Evolutionary conservation across 2,797 vertebrate species (phyloP).

Genomic region (Novumbra hubbsi): DNA sequence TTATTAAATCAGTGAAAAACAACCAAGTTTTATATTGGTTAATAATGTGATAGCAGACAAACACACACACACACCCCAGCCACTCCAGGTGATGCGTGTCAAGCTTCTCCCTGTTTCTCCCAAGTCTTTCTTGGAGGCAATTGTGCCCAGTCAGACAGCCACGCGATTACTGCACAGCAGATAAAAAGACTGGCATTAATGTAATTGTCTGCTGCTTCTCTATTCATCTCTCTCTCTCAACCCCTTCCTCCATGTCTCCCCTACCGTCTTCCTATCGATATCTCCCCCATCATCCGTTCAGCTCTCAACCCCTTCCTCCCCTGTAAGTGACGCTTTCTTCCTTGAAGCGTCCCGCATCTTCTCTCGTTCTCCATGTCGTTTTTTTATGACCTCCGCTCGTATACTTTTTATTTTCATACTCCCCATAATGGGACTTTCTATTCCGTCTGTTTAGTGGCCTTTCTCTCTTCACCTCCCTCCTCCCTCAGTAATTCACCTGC

Average conservation of each 20-base stretch:
- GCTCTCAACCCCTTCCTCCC: no score
- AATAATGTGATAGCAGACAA: conserved; percentile 1
- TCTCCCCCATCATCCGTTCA: no score
- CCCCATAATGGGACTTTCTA: no score
- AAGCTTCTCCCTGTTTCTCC: conserved; percentile 81
- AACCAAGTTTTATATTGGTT: no score
- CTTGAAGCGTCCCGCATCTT: no score
- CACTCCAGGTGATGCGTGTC: conserved; percentile 80
- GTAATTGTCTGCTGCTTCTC: conserved; percentile 84
- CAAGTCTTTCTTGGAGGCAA: conserved; percentile 80
- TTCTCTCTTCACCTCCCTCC: conserved; percentile 26
- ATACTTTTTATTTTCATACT: no score
- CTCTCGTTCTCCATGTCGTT: no score
- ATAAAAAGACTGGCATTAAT: conserved; percentile 89
- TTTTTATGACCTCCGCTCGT: no score
- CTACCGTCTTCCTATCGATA: conserved; percentile 11
- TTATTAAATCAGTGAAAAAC: no score
- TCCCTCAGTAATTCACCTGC: conserved; percentile 10
- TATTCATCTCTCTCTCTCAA: conserved; percentile 43
- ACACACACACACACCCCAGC: conserved; percentile 60
- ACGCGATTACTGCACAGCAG: conserved; percentile 83
- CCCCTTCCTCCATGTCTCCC: conserved; percentile 32
- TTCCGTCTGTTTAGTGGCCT: background rate
- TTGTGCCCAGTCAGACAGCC: conserved; percentile 68
- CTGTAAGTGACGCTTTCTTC: no score